Conservation (phyloP, 2,113 vertebrate species). For the Carettochelys insculpta region DNA sequence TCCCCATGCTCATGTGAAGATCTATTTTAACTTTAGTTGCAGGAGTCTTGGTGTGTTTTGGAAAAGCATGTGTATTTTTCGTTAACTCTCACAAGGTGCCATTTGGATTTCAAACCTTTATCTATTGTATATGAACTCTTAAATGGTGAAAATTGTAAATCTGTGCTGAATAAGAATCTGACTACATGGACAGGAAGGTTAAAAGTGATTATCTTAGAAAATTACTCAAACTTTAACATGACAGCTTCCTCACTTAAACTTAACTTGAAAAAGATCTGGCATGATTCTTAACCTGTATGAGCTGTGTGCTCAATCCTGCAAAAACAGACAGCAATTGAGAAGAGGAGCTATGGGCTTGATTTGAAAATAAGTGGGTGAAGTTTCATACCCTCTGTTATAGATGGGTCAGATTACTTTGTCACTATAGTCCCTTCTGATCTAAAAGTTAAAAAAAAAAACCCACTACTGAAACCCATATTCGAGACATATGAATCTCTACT, state of each 20-base stretch:
- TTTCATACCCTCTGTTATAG: background rate
- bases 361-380: background rate
- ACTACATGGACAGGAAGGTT: background rate
- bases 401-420: background rate
- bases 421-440: background rate
- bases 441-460: background rate
- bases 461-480: background rate
- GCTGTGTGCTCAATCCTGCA: background rate
- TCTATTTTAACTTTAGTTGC: background rate
- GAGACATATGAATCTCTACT: constrained; percentile 8
- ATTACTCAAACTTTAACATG: background rate
- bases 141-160: background rate
- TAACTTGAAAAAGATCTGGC: background rate
- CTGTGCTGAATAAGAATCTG: background rate
- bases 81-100: background rate
- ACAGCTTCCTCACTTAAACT: background rate
- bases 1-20: background rate
- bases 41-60: background rate
- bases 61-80: background rate
- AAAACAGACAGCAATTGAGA: background rate
- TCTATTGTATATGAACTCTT: background rate
- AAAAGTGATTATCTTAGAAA: background rate
- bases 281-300: background rate
- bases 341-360: background rate
- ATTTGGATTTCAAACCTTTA: background rate